Conservation (phyloP, 1,140 invertebrate genomes). For the Amphibalanus amphitrite region DNA sequence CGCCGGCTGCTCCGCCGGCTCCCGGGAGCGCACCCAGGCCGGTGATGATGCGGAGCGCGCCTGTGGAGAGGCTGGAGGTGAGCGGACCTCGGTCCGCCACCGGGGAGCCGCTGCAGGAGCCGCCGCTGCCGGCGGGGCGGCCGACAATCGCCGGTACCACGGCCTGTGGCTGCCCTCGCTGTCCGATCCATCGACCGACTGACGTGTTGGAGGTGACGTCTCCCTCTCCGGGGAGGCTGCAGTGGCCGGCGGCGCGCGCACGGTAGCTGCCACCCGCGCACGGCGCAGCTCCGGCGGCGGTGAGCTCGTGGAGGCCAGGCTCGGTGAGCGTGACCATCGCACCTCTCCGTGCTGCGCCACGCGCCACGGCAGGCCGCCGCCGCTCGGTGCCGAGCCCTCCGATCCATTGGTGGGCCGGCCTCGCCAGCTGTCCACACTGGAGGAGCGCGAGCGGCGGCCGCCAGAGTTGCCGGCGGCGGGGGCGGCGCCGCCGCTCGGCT, state of each 20-base stretch:
- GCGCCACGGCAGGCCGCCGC: neutral
- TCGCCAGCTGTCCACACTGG: neutral
- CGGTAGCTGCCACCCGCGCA: neutral
- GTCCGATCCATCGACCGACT: neutral
- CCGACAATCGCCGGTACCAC: neutral
- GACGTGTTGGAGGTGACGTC: neutral
- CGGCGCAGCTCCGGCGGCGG: neutral
- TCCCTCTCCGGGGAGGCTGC: too few species aligned
- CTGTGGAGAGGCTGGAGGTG: neutral
- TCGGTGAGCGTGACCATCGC: neutral
- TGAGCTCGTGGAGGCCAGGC: neutral
- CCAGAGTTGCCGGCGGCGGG: too few species aligned
- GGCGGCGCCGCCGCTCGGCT: neutral
- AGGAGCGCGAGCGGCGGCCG: neutral
- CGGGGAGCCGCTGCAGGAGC: too few species aligned
- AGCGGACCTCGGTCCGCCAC: neutral
- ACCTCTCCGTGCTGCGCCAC: neutral
- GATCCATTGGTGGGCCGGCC: neutral
- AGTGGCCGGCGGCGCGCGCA: too few species aligned
- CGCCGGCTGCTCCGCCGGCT: neutral
- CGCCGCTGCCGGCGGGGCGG: too few species aligned
- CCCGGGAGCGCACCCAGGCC: neutral
- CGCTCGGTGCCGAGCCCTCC: neutral
- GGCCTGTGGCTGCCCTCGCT: neutral
- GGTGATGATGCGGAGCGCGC: neutral